These are phyloP conservation scores for Drosophila conformis DNA, from an alignment of 2,888 invertebrate genomes.

Conservation along the genomic window DNA sequence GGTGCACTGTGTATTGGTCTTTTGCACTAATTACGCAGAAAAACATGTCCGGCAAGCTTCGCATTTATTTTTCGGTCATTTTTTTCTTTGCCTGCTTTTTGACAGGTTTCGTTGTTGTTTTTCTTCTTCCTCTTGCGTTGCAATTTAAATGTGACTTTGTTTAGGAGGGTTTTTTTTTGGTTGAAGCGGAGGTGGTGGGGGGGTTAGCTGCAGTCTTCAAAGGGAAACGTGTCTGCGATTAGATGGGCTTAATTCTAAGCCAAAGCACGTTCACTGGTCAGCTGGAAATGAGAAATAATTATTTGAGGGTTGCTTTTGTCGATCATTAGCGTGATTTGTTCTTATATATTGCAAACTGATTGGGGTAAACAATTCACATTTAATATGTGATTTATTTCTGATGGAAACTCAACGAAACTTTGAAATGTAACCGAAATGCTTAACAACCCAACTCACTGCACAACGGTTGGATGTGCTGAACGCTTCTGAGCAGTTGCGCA, in stretches of 20 bases:
- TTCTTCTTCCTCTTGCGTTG: slow-evolving; percentile 29
- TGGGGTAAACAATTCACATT: not conserved
- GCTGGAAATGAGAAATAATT: not conserved
- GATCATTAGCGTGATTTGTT: slow-evolving; percentile 71
- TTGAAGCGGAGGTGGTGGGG: slow-evolving; percentile 14
- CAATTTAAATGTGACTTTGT: slow-evolving; percentile 61
- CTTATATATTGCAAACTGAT: slow-evolving; percentile 15
- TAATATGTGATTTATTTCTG: not conserved
- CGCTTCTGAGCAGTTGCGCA: slow-evolving; percentile 1
- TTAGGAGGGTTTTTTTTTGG: not conserved
- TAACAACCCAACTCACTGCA: not conserved
- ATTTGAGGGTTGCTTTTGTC: slow-evolving; percentile 38
- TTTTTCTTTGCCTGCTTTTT: slow-evolving; percentile 21
- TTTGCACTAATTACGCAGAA: slow-evolving; percentile 74
- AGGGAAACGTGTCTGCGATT: slow-evolving; percentile 31
- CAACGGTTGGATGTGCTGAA: slow-evolving; percentile 20
- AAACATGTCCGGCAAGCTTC: slow-evolving; percentile 56
- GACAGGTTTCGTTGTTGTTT: slow-evolving; percentile 13
- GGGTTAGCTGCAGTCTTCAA: slow-evolving; percentile 47
- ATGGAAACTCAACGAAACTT: not conserved
- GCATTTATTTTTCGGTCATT: slow-evolving; percentile 15
- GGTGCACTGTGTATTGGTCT: slow-evolving; percentile 20
- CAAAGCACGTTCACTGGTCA: slow-evolving; percentile 64
- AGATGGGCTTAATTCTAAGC: slow-evolving; percentile 73
- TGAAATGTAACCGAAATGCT: slow-evolving; percentile 1